phyloP scores from a whole-genome alignment of 2,797 vertebrate species.

The Liasis olivaceus region DNA sequence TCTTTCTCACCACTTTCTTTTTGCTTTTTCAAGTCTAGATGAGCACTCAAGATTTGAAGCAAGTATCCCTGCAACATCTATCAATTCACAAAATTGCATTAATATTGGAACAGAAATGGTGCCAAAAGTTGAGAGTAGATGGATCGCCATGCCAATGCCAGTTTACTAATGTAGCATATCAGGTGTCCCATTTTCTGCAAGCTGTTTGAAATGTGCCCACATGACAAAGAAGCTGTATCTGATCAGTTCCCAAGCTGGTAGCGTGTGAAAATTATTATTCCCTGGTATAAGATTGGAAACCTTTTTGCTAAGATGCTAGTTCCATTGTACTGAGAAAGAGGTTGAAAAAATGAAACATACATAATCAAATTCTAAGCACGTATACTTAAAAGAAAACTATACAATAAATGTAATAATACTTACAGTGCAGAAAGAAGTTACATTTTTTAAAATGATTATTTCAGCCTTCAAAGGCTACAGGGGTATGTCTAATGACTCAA shows the following conservation, averaged over 20 bases:
- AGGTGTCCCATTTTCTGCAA: too few relatives aligned
- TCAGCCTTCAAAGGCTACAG: background rate
- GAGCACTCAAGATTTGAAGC: background rate
- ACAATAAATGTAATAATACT: background rate
- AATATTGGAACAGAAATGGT: background rate
- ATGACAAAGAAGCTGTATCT: background rate
- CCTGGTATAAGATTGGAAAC: background rate
- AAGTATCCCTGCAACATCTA: background rate
- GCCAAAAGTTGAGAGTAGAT: background rate
- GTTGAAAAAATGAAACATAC: background rate
- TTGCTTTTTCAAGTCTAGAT: background rate
- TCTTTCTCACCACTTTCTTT: background rate
- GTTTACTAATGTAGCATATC: background rate
- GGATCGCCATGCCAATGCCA: background rate
- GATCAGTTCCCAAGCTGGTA: background rate
- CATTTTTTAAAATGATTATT: background rate
- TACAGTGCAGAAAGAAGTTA: background rate
- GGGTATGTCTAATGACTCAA: background rate
- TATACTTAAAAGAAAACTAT: background rate
- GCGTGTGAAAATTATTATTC: background rate
- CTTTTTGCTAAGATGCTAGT: slow-evolving; percentile 26
- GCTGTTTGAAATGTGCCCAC: background rate
- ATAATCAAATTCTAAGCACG: background rate
- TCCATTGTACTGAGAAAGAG: background rate
- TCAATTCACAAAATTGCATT: background rate